These are phyloP conservation scores for Gari tellinella DNA, from an alignment of 2,888 invertebrate genomes.

Conservation along the genomic window DNA sequence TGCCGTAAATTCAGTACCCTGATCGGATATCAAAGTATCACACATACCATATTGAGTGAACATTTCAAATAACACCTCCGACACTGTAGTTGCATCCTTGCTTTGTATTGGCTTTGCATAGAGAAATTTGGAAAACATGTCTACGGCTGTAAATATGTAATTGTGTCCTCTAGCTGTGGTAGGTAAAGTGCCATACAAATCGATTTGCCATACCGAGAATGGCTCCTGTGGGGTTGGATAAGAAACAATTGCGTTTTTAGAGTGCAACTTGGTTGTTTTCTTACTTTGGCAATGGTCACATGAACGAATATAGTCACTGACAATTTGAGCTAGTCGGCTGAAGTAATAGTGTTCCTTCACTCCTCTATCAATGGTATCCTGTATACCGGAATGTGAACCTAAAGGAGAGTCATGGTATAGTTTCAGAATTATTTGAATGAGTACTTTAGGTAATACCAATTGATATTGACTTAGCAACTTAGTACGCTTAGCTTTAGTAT, in stretches of 20 bases:
- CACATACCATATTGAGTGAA: slow-evolving; percentile 47
- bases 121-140: slow-evolving; percentile 46
- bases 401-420: slow-evolving; percentile 32
- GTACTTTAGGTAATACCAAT: slow-evolving; percentile 1
- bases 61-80: slow-evolving; percentile 32
- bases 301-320: slow-evolving; percentile 25
- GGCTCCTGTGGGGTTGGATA: slow-evolving; percentile 41
- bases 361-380: slow-evolving; percentile 48
- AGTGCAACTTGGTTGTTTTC: slow-evolving; percentile 26
- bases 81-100: slow-evolving; percentile 44
- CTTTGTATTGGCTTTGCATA: slow-evolving; percentile 32
- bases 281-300: slow-evolving; percentile 29
- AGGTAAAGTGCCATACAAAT: slow-evolving; percentile 51
- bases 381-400: slow-evolving; percentile 38
- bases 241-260: slow-evolving; percentile 31
- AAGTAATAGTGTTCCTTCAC: slow-evolving; percentile 43
- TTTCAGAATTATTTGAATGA: slow-evolving; percentile 8
- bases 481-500: neutral
- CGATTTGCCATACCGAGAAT: slow-evolving; percentile 58
- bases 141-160: slow-evolving; percentile 44
- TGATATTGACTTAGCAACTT: slow-evolving; percentile 3
- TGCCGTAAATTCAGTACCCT: slow-evolving; percentile 46
- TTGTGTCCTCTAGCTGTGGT: slow-evolving; percentile 22
- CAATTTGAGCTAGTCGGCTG: slow-evolving; percentile 10
- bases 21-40: slow-evolving; percentile 35